phyloP scores from a whole-genome alignment of 2,888 invertebrate species.

The Hemaris fuciformis region DNA sequence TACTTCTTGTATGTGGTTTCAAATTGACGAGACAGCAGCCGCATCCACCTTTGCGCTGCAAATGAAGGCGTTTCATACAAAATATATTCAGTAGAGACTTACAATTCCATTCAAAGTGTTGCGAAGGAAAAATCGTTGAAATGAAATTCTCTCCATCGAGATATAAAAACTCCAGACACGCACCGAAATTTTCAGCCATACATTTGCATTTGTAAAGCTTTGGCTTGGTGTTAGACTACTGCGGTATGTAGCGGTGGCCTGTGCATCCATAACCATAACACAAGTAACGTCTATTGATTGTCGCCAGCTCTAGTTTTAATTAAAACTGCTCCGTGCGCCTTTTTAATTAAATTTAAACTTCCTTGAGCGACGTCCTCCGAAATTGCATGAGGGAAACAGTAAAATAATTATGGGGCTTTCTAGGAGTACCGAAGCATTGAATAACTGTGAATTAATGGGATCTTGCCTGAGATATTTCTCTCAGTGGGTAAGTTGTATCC shows the following conservation, averaged over 20 bases:
- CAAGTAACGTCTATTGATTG: neutral
- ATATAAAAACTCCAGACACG: neutral
- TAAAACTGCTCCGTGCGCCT: constrained; percentile 12
- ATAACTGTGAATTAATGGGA: neutral
- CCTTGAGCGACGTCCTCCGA: neutral
- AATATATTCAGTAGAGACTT: neutral
- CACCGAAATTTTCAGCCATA: neutral
- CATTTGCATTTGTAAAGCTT: constrained; percentile 8
- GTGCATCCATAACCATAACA: constrained; percentile 14
- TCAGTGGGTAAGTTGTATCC: too few relatives aligned
- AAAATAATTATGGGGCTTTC: neutral
- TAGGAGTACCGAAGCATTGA: neutral
- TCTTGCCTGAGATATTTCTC: neutral
- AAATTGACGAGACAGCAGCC: neutral
- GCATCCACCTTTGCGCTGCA: neutral
- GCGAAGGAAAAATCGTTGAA: neutral
- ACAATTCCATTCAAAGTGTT: neutral
- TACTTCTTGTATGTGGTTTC: constrained; percentile 6
- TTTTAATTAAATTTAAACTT: constrained; percentile 27
- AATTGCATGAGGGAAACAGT: neutral
- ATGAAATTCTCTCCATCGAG: neutral
- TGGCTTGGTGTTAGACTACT: neutral
- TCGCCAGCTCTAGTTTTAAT: constrained; percentile 14
- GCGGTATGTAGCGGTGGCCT: neutral
- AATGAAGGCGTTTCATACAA: neutral